Conservation (phyloP, 2,113 vertebrate genomes). For the Raja brachyura region DNA sequence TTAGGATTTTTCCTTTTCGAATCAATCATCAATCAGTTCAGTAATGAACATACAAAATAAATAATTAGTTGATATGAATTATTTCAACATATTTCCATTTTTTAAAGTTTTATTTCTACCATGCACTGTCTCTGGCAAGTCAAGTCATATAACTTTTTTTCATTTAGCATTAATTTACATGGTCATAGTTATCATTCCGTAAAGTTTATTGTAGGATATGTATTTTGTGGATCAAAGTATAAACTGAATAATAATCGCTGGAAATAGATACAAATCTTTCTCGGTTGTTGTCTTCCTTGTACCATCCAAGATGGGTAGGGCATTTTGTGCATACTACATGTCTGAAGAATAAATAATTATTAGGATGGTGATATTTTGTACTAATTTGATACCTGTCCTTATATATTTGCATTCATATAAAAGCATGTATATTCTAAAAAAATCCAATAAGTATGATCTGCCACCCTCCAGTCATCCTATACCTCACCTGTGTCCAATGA, state of each 20-base stretch:
- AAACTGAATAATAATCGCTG: neutral
- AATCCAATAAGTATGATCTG: neutral
- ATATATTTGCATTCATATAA: neutral
- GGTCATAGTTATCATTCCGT: neutral
- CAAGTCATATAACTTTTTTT: neutral
- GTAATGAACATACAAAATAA: neutral
- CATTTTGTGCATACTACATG: neutral
- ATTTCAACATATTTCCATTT: neutral
- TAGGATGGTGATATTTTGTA: neutral
- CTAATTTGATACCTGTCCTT: neutral
- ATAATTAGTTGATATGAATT: conserved; percentile 6
- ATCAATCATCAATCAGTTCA: neutral
- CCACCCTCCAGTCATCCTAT: too few relatives aligned
- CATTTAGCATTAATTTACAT: neutral
- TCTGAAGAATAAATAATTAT: neutral
- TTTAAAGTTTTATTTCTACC: neutral
- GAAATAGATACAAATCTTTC: too few relatives aligned
- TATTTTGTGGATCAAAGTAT: neutral
- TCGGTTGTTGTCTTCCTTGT: too few relatives aligned
- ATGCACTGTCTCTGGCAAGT: neutral
- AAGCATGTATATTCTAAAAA: neutral
- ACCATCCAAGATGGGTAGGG: too few relatives aligned
- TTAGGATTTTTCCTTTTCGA: neutral
- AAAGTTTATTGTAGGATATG: neutral
- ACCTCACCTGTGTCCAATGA: too few relatives aligned